These are phyloP conservation scores for Papilio xuthus DNA, from an alignment of 1,140 invertebrate species.

Conservation along the genomic window DNA sequence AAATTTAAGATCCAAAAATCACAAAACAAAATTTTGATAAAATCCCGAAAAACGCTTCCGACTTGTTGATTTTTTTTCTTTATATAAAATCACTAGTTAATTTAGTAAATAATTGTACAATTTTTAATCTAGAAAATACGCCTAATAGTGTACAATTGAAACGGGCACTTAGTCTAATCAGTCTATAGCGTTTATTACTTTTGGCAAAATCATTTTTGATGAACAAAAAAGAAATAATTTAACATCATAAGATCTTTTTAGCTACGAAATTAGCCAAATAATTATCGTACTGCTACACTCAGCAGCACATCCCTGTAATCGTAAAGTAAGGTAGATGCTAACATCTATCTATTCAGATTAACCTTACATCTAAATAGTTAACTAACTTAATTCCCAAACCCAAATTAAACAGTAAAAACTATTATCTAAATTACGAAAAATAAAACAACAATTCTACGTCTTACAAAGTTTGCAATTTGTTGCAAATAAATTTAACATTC, in stretches of 20 bases:
- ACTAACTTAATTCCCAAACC: conserved; percentile 80
- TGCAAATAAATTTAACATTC: conserved; percentile 80
- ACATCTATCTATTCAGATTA: conserved; percentile 79
- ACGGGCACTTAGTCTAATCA: conserved; percentile 80
- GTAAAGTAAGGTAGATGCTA: conserved; percentile 76
- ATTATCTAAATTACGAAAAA: conserved; percentile 75
- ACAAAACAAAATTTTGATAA: conserved; percentile 65
- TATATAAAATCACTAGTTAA: conserved; percentile 74
- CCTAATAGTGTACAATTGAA: conserved; percentile 80
- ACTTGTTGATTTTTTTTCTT: conserved; percentile 58
- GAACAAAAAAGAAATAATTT: conserved; percentile 31
- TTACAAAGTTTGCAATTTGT: conserved; percentile 65
- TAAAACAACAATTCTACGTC: conserved; percentile 78
- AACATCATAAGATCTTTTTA: conserved; percentile 56
- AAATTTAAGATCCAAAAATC: conserved; percentile 72
- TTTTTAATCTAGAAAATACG: conserved; percentile 79
- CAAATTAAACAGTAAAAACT: conserved; percentile 80
- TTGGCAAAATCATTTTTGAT: conserved; percentile 65
- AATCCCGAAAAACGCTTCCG: conserved; percentile 73
- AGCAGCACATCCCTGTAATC: conserved; percentile 80
- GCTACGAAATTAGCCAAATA: conserved; percentile 59
- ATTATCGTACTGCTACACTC: conserved; percentile 64
- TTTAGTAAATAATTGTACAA: conserved; percentile 80
- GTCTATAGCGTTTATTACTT: conserved; percentile 81
- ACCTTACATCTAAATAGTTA: conserved; percentile 76